Evolutionary conservation across 2,113 vertebrate genomes (phyloP).

Genomic region (Callipepla squamata): DNA sequence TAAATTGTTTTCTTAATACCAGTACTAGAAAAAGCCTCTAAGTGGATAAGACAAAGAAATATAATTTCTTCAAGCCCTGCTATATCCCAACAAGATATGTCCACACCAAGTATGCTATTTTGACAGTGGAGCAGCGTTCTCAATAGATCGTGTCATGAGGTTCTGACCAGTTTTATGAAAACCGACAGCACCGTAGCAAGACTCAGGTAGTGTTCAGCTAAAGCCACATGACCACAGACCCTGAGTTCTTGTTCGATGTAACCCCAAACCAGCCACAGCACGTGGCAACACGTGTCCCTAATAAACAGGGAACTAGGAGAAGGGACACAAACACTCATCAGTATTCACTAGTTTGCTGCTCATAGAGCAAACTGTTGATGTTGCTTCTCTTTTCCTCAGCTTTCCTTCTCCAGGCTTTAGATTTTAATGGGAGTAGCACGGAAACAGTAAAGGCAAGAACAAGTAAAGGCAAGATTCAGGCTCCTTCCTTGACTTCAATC

Average conservation of each 20-base stretch:
- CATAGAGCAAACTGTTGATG: not conserved
- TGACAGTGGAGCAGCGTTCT: not conserved
- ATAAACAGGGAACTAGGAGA: not conserved
- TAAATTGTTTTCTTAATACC: not conserved
- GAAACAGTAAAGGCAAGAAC: not conserved
- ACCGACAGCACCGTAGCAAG: not conserved
- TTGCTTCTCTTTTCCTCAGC: not conserved
- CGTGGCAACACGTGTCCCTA: not conserved
- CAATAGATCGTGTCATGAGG: accelerated
- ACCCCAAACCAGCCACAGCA: not conserved
- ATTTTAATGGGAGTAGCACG: not conserved
- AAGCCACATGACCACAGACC: not conserved
- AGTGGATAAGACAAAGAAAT: not conserved
- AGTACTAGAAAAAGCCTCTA: not conserved
- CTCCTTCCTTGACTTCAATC: not conserved
- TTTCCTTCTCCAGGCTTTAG: not conserved
- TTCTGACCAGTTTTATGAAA: not conserved
- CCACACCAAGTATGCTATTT: not conserved
- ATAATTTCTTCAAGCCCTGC: not conserved
- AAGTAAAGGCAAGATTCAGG: too few relatives aligned
- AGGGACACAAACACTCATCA: not conserved
- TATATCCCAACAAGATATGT: not conserved
- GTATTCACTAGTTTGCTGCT: not conserved
- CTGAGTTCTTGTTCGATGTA: not conserved
- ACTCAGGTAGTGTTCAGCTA: not conserved